Evolutionary conservation across 2,888 invertebrate genomes (phyloP), one percentile per base, ranked within the genome.

Genomic region (Drosophila emarginata): DNA sequence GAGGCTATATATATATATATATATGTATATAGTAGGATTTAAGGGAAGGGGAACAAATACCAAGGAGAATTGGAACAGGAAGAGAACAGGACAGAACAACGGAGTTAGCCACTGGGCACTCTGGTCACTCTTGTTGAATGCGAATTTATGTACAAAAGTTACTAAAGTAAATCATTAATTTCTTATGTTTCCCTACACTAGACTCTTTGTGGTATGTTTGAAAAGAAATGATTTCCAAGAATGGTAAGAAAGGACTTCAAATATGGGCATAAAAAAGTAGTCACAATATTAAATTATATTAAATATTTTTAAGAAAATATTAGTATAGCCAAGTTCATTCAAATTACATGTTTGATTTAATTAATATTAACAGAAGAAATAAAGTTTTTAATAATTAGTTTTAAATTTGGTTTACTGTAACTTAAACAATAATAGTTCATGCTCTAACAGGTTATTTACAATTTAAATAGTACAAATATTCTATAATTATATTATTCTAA

Each of bases 101-200:
- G 5, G 18, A 45, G 18, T 21, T 45, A 18, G 45, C 45, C 45
- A 45, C 4, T 72, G 61, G 64, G 62, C 53, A 15, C 32, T 56
- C 59, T 52, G 57, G 53, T 14, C 64, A 40, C 59, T 62, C 28
- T 45, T 12, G 14, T 45, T 45, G 58, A 59, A 60, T 61, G 45
- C 54, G 53, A 68, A 75, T 60, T 70, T 72, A 72, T 63, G 66
- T 57, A 74, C 66, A 71, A 72, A 73, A 73, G 65, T 74, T 76
- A 74, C 73, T 68, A 74, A 78, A 82, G 72, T 76, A 77, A 82
- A 85, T 81, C 81, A 85, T 81, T 81, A 79, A 72, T 70, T 64
- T 61, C 37, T 59, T 26, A 11, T 53, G 14, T 61, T 45, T 39
- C 59, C 53, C 74, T 74, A 74, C 67, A 61, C 39, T 28, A 45